Evolutionary conservation across 2,113 vertebrate genomes (phyloP), one percentile per base, ranked within the genome.

Genomic region (Hippoglossus stenolepis): DNA sequence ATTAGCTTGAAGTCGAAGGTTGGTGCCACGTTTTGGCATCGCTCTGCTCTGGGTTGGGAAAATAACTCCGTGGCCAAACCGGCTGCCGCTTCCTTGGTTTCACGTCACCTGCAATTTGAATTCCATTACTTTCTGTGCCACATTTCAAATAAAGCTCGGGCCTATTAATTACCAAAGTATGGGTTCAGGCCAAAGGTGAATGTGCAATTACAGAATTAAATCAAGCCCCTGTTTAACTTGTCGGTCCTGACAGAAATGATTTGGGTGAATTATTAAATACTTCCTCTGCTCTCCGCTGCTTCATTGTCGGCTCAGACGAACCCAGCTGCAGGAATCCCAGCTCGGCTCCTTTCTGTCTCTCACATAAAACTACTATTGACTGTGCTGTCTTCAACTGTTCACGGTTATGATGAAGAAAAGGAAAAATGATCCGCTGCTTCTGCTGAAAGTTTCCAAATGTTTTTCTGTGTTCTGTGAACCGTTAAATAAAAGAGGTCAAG

Each of bases 171-270:
- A 92, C 89, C 80, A 92, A 93, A 92, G 86, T 93, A 84, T 88
- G 90, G 87, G 88, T 85, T 85, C 80, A 80, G 92, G 90, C 80
- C 88, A 93, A 93, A 93, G 93, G 91, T 94, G 90, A 93, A 87
- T 45, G 45, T 89, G 90, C 91, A 94, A 94, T 94, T 94, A 93
- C 84, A 89, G 90, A 93, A 93, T 93, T 93, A 93, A 95, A 95
- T 93, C 90, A 93, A 93, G 83, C 67, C 56, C 61, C 89, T 65
- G 81, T 94, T 94, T 91, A 92, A 87, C 90, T 91, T 92, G 93
- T 94, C 94, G 83, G 80, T 85, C 71, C 92, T 94, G 92, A 94
- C 92, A 94, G 92, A 92, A 94, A 94, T 93, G 82, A 93, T 95
- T 93, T 93, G 87, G 87, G 83, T 93, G 93, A 94, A 93, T 93